Conservation (phyloP, 2,113 vertebrate species). For the Epinephelus fuscoguttatus region DNA sequence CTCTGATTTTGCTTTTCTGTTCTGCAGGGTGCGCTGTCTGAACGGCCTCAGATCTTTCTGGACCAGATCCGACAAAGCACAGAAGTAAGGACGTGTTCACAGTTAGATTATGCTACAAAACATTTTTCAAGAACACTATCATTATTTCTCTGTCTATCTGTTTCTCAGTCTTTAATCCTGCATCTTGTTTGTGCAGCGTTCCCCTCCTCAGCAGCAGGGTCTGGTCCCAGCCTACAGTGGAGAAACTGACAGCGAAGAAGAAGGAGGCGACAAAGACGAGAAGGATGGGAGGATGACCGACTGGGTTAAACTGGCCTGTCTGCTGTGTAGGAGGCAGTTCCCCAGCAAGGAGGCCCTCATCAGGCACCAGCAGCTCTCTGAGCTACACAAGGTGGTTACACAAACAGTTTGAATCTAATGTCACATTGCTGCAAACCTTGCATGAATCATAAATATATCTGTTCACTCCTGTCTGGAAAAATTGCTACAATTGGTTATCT, state of each 20-base stretch:
- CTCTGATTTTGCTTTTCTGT: slow-evolving; percentile 1
- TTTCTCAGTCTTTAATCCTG: neutral
- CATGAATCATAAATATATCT: neutral
- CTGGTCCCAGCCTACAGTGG: slow-evolving; percentile 90
- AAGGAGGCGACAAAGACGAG: slow-evolving; percentile 86
- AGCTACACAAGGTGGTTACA: slow-evolving; percentile 89
- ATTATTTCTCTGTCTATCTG: neutral
- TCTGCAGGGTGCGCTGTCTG: slow-evolving; percentile 88
- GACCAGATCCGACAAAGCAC: slow-evolving; percentile 88
- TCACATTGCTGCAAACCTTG: neutral
- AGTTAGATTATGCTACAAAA: neutral
- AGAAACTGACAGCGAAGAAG: slow-evolving; percentile 91
- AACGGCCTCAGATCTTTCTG: slow-evolving; percentile 87
- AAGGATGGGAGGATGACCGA: slow-evolving; percentile 89
- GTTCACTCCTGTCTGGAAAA: neutral
- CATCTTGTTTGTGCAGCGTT: slow-evolving; percentile 59
- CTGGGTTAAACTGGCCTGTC: slow-evolving; percentile 93
- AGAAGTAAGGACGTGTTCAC: slow-evolving; percentile 80
- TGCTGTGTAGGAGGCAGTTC: slow-evolving; percentile 93
- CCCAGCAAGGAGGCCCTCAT: slow-evolving; percentile 93
- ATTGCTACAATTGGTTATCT: neutral
- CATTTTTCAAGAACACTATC: neutral
- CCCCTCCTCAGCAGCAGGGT: slow-evolving; percentile 79
- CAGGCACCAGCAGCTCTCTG: slow-evolving; percentile 93
- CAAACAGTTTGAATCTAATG: neutral